phyloP scores from a whole-genome alignment of 64 coral and sea anemone genomes.

The Exaiptasia diaphana region DNA sequence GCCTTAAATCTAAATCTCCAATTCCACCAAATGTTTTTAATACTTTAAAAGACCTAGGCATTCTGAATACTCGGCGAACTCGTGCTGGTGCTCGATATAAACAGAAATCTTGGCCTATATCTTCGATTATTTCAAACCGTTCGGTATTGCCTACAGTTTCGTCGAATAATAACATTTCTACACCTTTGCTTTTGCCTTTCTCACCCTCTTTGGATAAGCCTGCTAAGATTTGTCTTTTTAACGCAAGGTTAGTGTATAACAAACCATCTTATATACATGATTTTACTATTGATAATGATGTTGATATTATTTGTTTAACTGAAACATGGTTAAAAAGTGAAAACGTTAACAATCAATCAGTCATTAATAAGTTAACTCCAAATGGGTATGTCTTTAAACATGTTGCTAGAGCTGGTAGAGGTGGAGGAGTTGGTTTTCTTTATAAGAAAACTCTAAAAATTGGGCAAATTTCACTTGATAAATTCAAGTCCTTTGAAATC shows the following conservation, averaged over 20 bases:
- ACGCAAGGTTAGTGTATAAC: not conserved
- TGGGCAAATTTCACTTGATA: not conserved
- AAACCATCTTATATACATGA: not conserved
- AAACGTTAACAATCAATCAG: not conserved
- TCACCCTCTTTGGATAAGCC: too few species aligned
- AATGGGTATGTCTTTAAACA: not conserved
- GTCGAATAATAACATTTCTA: too few species aligned
- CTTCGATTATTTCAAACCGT: too few species aligned
- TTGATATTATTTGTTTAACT: not conserved
- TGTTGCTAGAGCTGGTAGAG: not conserved
- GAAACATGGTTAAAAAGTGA: not conserved
- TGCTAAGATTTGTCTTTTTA: not conserved
- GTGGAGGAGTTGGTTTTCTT: not conserved
- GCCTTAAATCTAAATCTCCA: too few species aligned
- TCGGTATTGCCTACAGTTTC: too few species aligned
- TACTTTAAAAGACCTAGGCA: too few species aligned
- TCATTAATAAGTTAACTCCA: not conserved
- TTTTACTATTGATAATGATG: not conserved
- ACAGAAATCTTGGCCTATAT: too few species aligned
- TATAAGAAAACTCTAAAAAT: not conserved
- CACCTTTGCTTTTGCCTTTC: too few species aligned
- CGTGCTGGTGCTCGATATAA: too few species aligned
- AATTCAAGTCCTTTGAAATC: slow-evolving; percentile 2
- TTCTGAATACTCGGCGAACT: too few species aligned
- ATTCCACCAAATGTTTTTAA: too few species aligned